A percentile compares a stretch with the other conserved stretches of the same genome.
Conservation (phyloP, 2,888 invertebrate genomes). For the Tinea trinotella region DNA sequence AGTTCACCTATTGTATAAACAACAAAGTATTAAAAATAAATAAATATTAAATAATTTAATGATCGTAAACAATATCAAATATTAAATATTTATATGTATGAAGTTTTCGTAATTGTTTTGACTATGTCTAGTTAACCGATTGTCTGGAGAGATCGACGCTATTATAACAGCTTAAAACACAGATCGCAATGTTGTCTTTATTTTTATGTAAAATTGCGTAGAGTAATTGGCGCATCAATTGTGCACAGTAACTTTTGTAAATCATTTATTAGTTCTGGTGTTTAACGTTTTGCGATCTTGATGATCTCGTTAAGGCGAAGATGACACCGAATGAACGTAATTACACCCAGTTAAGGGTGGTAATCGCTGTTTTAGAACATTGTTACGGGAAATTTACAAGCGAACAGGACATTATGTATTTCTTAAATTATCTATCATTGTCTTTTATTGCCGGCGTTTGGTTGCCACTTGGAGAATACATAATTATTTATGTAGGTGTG, state of each 20-base stretch:
- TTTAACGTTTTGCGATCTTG: slow-evolving; percentile 23
- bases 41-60: too few relatives aligned
- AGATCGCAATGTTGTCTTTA: too few relatives aligned
- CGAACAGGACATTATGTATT: slow-evolving; percentile 44
- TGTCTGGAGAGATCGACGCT: too few relatives aligned
- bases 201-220: too few relatives aligned
- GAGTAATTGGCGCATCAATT: not conserved
- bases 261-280: slow-evolving; percentile 7
- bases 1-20: too few relatives aligned
- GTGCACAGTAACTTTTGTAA: not conserved
- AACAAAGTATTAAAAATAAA: too few relatives aligned
- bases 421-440: slow-evolving; percentile 55
- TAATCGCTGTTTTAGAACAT: slow-evolving; percentile 37
- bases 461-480: slow-evolving; percentile 30
- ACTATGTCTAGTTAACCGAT: too few relatives aligned
- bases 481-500: too few relatives aligned
- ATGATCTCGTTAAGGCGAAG: slow-evolving; percentile 56
- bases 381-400: slow-evolving; percentile 54
- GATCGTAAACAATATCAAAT: too few relatives aligned
- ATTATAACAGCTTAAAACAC: too few relatives aligned
- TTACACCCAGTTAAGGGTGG: slow-evolving; percentile 49
- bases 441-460: slow-evolving; percentile 27
- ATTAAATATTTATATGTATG: too few relatives aligned
- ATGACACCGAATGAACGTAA: slow-evolving; percentile 66
- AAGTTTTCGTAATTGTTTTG: too few relatives aligned